Percentiles rank a stretch among this genome's conserved stretches.
These are phyloP conservation scores for Notothenia rossii DNA, from an alignment of 2,113 vertebrate genomes.

Conservation along the genomic window DNA sequence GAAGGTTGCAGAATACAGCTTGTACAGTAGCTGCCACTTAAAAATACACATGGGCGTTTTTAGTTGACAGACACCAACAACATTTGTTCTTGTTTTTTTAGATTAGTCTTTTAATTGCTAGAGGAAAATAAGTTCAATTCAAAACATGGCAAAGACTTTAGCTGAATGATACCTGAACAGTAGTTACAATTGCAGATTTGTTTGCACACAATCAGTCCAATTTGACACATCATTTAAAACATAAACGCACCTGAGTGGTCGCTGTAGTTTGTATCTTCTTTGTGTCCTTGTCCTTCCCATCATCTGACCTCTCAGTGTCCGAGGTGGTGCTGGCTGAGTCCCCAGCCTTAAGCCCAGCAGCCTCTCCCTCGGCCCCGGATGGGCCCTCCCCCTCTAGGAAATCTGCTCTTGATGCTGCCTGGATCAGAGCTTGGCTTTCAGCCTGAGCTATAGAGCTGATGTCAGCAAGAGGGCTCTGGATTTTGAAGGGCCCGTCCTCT, in stretches of 20 bases:
- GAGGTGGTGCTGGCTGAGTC: slow-evolving; percentile 87
- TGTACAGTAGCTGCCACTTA: not conserved
- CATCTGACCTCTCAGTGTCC: slow-evolving; percentile 97
- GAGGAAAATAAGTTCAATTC: no score
- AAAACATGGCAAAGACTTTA: no score
- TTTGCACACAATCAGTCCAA: not conserved
- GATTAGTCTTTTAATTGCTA: not conserved
- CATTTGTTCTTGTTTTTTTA: not conserved
- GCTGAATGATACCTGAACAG: no score
- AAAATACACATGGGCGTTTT: not conserved
- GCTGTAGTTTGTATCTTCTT: slow-evolving; percentile 98
- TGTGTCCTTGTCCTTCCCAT: slow-evolving; percentile 96
- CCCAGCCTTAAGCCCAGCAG: slow-evolving; percentile 89
- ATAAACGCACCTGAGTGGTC: slow-evolving; percentile 91
- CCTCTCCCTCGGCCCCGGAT: slow-evolving; percentile 85
- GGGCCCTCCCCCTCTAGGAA: slow-evolving; percentile 88
- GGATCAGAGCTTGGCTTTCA: slow-evolving; percentile 87
- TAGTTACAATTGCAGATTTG: no score
- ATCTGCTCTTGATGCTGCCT: slow-evolving; percentile 84
- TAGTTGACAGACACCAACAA: not conserved
- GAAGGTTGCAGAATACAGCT: not conserved
- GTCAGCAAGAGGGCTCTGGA: slow-evolving; percentile 88
- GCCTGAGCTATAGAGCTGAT: slow-evolving; percentile 90
- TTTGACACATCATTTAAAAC: not conserved
- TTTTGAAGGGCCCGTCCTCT: slow-evolving; percentile 83